Percentiles rank a stretch among this genome's conserved stretches.
Evolutionary conservation across 37 sponge, comb jelly and placozoan species (phyloP).

Genomic region (Amphimedon queenslandica): DNA sequence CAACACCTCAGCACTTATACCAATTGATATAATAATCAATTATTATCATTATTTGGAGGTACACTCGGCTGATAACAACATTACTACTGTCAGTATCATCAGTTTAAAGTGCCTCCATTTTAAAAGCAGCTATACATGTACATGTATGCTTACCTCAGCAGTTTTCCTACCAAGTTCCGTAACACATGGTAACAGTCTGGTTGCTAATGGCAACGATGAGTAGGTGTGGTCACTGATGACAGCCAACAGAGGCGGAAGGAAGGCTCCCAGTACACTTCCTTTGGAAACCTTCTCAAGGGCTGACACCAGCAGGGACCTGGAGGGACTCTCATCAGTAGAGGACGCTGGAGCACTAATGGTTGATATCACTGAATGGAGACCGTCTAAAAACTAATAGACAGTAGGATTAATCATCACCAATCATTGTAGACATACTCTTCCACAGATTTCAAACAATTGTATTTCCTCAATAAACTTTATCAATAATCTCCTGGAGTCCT

Average conservation of each 20-base stretch:
- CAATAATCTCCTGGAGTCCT: background rate
- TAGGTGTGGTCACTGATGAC: slow-evolving; percentile 20
- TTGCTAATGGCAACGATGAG: slow-evolving; percentile 34
- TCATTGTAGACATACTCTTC: background rate
- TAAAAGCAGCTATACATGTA: background rate
- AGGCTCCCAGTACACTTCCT: slow-evolving; percentile 26
- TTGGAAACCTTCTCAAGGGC: slow-evolving; percentile 33
- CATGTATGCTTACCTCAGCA: slow-evolving; percentile 39
- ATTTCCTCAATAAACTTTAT: background rate
- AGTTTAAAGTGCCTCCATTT: too few species aligned
- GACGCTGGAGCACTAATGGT: too few species aligned
- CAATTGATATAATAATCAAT: background rate
- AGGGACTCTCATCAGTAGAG: too few species aligned
- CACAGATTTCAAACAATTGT: background rate
- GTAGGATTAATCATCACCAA: too few species aligned
- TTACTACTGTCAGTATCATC: too few species aligned
- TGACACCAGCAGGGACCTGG: too few species aligned
- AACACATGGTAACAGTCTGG: slow-evolving; percentile 28
- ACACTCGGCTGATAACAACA: background rate
- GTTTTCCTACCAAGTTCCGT: slow-evolving; percentile 22
- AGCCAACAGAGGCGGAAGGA: slow-evolving; percentile 44
- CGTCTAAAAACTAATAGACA: too few species aligned
- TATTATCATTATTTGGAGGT: background rate
- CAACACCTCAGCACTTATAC: slow-evolving; percentile 35
- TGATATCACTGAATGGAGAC: too few species aligned